Evolutionary conservation across 2,113 vertebrate species (phyloP), one percentile per base, ranked within the genome.

Genomic region (Myiagra hebetior): DNA sequence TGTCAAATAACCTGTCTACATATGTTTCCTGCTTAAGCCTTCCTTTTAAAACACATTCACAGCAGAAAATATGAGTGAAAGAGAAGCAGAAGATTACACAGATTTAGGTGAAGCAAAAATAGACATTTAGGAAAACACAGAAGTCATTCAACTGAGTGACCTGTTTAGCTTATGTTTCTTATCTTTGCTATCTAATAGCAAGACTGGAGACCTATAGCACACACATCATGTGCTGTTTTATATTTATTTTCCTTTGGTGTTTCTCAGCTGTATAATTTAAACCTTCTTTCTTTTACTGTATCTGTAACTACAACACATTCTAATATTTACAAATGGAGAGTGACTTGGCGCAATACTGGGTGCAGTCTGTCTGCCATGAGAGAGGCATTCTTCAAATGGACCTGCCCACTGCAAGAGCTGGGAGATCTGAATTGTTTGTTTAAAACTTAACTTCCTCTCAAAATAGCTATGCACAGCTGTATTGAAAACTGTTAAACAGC

Each of bases 201-300:
- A 62, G 77, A 72, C 35, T 30, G 11, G 15, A 92, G 93, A 96
- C 95, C 96, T 93, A 93, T 92, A 93, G 89, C 93, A 95, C 59
- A 87, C 91, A 83, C 39, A 88, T 74, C 28, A 28, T 50, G 39
- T 47, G 67, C 70, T 96, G 91, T 9, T 92, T 87, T 85, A 90
- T 52, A 67, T 96, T 95, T 96, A 62, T 82, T 88, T 91, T 82
- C 39, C 64, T 94, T 91, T 95, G 69, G 74, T 87, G 70, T 75
- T 85, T 88, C 74, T 94, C 50, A 90, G 53, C 42, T 81, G 73
- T 53, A 62, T 91, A 92, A 95, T 94, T 94, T 91, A 96, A 94
- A 94, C 76, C 72, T 90, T 69, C 75, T 97, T 81, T 89, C 68
- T 93, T 92, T 86, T 82, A 67, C 47, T 74, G 1, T 89, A 91